Percentiles rank a stretch among this genome's conserved stretches.
Conservation (phyloP, 2,797 vertebrate species). For the Botia kubotai region DNA sequence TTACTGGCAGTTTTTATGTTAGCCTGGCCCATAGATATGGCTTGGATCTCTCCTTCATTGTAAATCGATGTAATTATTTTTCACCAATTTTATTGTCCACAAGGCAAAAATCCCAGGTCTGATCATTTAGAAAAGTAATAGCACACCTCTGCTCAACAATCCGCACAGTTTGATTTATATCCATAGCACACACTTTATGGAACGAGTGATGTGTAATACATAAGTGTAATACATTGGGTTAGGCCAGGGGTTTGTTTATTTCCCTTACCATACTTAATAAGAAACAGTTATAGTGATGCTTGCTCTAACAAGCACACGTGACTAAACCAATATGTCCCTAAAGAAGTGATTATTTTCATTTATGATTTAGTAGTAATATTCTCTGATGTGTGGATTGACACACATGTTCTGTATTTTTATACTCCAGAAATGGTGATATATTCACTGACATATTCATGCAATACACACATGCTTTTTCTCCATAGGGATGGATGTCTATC, state of each 20-base stretch:
- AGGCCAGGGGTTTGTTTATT: not conserved
- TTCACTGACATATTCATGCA: constrained; percentile 27
- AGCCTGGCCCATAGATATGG: not conserved
- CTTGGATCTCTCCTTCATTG: not conserved
- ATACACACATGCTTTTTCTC: not conserved
- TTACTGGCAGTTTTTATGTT: not conserved
- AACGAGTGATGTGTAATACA: not conserved
- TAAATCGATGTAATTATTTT: not conserved
- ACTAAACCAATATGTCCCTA: not conserved
- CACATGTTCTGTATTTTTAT: not conserved
- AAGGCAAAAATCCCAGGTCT: not conserved
- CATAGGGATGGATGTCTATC: constrained; percentile 26
- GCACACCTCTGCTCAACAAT: not conserved
- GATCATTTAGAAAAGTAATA: constrained; percentile 3
- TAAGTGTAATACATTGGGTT: not conserved
- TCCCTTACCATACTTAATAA: not conserved
- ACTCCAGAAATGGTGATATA: constrained; percentile 17
- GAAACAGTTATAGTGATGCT: not conserved
- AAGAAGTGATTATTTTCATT: not conserved
- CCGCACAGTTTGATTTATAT: constrained; percentile 1
- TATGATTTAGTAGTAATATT: not conserved
- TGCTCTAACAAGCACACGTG: not conserved
- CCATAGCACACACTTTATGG: not conserved
- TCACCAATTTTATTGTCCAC: not conserved
- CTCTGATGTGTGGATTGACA: constrained; percentile 9